Base-by-base conservation (phyloP, 2,888 invertebrate species). In the Troglohyphantes excavatus region DNA sequence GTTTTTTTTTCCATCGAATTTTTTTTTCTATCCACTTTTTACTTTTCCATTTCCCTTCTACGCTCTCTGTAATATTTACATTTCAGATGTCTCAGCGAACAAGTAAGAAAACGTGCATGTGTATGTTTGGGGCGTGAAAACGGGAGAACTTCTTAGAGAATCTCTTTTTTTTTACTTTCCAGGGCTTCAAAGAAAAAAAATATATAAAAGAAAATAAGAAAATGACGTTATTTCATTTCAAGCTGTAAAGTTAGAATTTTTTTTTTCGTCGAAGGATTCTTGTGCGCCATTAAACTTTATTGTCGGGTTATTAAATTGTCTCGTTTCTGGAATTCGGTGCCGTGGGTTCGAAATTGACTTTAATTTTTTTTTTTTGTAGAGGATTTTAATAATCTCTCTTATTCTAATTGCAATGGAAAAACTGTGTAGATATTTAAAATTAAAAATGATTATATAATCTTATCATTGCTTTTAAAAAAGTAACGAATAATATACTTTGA, bases 61-160 rank as follows among this genome's bases (percentile, higher is more conserved):
- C 29, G 61, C 68, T 53, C 75, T 13, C 39, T 43, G 83, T 73
- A 46, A 83, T 83, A 73, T 83, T 83, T 83, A 73, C 83, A 83
- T 73, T 83, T 83, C 83, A 73, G 83, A 83, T 83, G 63, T 83
- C 67, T 82, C 79, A 29, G 9, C 19, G 67, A 68, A 81, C 79
- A 81, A 81, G 79, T 46, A 29, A 68, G 79, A 81, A 81, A 81
- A 81, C 68, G 68, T 53, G 53, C 79, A 19, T 81, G 67, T 81
- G 33, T 67, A 68, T 68, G 79, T 81, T 82, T 72, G 82, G 53
- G 82, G 72, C 59, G 72, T 82, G 33, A 82, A 82, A 72, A 82
- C 72, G 70, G 70, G 21, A 72, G 72, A 29, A 17, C 9, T 61
- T 43, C 26, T 39, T 39, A 19, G 33, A 78, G 63, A 63, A 26